Evolutionary conservation across 2,113 vertebrate genomes (phyloP).

Genomic region (Halichoerus grypus): DNA sequence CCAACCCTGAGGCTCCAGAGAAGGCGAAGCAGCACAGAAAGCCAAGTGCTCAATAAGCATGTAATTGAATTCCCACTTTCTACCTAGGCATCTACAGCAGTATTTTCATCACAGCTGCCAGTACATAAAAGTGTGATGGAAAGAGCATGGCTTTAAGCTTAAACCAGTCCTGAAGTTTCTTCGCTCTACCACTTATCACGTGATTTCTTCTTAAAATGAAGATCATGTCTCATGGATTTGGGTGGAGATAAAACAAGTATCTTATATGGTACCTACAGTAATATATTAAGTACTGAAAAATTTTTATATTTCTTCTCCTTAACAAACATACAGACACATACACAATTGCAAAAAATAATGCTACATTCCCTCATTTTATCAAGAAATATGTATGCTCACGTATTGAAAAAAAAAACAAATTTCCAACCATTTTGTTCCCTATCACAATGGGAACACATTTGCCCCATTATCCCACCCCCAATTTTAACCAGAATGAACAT

Average conservation of each 20-base stretch:
- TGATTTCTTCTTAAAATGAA: neutral
- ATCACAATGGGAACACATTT: neutral
- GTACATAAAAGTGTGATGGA: neutral
- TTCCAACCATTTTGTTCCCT: neutral
- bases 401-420: neutral
- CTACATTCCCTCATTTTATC: neutral
- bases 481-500: conserved; percentile 35
- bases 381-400: neutral
- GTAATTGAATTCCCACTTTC: neutral
- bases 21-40: neutral
- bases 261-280: neutral
- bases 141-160: too few relatives aligned
- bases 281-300: neutral
- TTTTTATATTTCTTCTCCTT: neutral
- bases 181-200: neutral
- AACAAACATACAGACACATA: neutral
- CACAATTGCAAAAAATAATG: neutral
- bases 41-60: neutral
- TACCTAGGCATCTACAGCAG: neutral
- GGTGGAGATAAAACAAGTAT: neutral
- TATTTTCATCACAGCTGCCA: neutral
- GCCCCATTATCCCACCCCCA: neutral
- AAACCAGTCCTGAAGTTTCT: neutral
- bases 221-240: neutral
- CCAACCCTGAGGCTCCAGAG: neutral